Base-by-base conservation (phyloP, 2,888 invertebrate species). In the Oscheius sp. region DNA sequence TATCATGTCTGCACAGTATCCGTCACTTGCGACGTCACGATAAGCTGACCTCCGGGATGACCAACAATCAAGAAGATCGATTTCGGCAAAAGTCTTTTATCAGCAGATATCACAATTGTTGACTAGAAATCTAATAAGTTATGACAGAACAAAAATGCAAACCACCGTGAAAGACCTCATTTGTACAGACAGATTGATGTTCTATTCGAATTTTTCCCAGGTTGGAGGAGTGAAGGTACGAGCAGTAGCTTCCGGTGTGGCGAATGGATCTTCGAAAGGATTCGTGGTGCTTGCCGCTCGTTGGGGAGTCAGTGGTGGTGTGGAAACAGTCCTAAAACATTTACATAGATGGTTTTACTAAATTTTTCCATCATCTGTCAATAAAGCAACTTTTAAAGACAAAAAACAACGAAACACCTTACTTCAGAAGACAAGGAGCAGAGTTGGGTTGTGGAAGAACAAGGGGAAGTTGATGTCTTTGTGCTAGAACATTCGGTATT, bases 151-250 rank as follows among this genome's bases (percentile, higher is more conserved):
- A 35, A 9, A 60, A 42, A 42, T 42, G 42, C 42, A 60, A 63
- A 2, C 0, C 47, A 63, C 63, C 21, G 42, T 42, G 42, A 42
- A 42, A 42, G 42, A 7, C 42, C 42, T 42, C 63, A 33, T 50
- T 68, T 68, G 37, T 68, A 68, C 55, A 68, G 68, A 68, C 37
- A 68, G 35, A 35, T 68, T 42, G 42, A 42, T 42, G 42, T 42
- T 5, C 42, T 37, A 68, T 7, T 68, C 68, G 35, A 68, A 68
- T 42, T 33, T 53, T 42, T 68, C 68, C 68, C 68, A 68, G 10
- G 35, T 68, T 1, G 68, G 35, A 7, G 68, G 68, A 11, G 47
- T 21, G 7, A 21, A 21, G 57, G n/a, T 21, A 57, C n/a, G 29
- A 33, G 57, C 42, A 21, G 57, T 10, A 57, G 57, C 29, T 11